Base-by-base conservation (phyloP, 2,113 vertebrate species). In the Junco hyemalis region DNA sequence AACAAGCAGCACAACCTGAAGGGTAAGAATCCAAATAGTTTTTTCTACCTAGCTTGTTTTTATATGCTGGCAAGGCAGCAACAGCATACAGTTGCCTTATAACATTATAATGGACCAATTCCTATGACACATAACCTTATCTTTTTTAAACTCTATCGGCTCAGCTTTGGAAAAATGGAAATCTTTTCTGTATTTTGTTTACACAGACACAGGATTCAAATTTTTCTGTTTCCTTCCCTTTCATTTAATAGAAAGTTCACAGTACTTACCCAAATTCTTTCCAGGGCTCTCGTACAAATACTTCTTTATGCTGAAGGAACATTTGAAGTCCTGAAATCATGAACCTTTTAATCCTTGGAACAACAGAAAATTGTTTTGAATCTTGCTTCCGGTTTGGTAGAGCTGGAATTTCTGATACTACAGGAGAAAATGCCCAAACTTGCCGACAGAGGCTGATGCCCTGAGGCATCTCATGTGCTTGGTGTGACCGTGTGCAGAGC, bases 141-240 rank as follows among this genome's bases (percentile, higher is more conserved):
- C 29, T 69, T 71, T 78, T 89, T 81, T 42, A 25, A 85, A 36
- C 5, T 77, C 7, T 78, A 47, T 51, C 56, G 88, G 17, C 2
- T 1, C 45, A 63, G 40, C 38, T 86, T 91, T 83, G 88, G 42
- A 47, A 81, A 79, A 92, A 66, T 8, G 0, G 56, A 82, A 83
- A 50, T 11, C n/a, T 83, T 74, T 86, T 86, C 48, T n/a, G 18
- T 64, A 2, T 77, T 88, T 77, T 95, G 45, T 96, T 97, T 86
- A 66, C 88, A 53, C 0, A 0, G 56, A 70, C 59, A 40, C 22
- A 78, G 42, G 44, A 82, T 80, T 95, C 13, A 72, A 90, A 38
- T 90, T 95, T 76, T 65, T 92, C 40, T 3, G 38, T 72, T 95
- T 96, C 76, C 94, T 94, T 94, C 85, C 76, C 56, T 86, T 86